Conservation (phyloP, 1,140 invertebrate species). For the Adoxophyes honmai region DNA sequence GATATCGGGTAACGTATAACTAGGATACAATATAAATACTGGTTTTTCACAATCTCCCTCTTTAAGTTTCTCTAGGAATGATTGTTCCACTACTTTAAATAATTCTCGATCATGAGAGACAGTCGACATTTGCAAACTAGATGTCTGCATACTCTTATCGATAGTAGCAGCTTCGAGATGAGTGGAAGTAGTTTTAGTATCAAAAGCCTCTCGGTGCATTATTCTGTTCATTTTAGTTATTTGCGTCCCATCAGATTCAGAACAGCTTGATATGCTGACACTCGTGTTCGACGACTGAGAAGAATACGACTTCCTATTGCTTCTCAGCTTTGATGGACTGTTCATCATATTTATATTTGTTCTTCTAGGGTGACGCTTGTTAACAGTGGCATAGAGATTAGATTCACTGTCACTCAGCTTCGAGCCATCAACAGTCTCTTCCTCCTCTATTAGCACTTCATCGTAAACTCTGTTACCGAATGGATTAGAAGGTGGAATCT, state of each 20-base stretch:
- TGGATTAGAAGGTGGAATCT: conserved; percentile 45
- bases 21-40: conserved; percentile 94
- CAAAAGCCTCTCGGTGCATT: conserved; percentile 55
- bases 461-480: conserved; percentile 60
- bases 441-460: conserved; percentile 67
- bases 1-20: conserved; percentile 93
- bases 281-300: conserved; percentile 72
- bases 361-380: conserved; percentile 65
- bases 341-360: conserved; percentile 76
- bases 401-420: conserved; percentile 63
- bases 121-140: conserved; percentile 58
- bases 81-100: conserved; percentile 80
- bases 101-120: conserved; percentile 60
- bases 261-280: conserved; percentile 75
- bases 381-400: conserved; percentile 72
- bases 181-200: conserved; percentile 74
- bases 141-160: conserved; percentile 86
- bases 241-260: conserved; percentile 75
- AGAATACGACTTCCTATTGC: conserved; percentile 63
- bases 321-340: conserved; percentile 65
- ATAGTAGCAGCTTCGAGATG: conserved; percentile 79
- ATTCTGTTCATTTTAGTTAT: conserved; percentile 69
- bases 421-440: conserved; percentile 48
- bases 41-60: conserved; percentile 82
- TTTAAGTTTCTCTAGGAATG: conserved; percentile 82